Base-by-base conservation (phyloP, 2,888 invertebrate species). In the Phortica okadai region DNA sequence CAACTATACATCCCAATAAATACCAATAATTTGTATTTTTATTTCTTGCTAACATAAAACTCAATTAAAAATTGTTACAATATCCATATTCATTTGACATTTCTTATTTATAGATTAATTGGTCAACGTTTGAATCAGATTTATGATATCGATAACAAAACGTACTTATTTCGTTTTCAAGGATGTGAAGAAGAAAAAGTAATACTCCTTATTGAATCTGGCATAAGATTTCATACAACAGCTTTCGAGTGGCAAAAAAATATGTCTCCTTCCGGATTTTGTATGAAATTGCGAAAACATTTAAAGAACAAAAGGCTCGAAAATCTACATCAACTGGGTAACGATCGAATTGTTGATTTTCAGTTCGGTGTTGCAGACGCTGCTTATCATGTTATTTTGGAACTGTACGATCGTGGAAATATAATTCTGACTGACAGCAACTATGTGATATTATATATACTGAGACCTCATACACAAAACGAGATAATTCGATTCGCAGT, bases 171-270 rank as follows among this genome's bases (percentile, higher is more conserved):
- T 82, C 95, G 95, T 72, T 92, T 97, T 56, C 96, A 95, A 90
- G 94, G 96, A 79, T 95, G 95, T 0, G 98, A 98, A 89, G 98
- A 98, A 89, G 87, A 85, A 6, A 99, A 99, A 92, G 93, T 93
- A 74, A 94, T 98, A 10, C 92, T 99, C 45, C 92, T 99, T 7
- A 91, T 99, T 50, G 99, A 99, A 92, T 99, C 99, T 0, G 99
- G 98, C 0, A 96, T 95, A 83, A 93, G 99, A 77, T 95, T 99
- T 78, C 99, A 99, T 90, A 95, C 95, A 6, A 99, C 99, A 11
- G 95, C 94, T 58, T 99, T 97, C 92, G 99, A 99, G 90, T 99
- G 99, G 99, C 99, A 99, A 0, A 99, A 99, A 92, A 98, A 98
- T 93, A 94, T 95, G 59, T 96, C 96, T 6, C 99, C 97, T 0